These are phyloP conservation scores for Rhinolophus ferrumequinum DNA, from an alignment of 2,113 vertebrate genomes.

Conservation along the genomic window DNA sequence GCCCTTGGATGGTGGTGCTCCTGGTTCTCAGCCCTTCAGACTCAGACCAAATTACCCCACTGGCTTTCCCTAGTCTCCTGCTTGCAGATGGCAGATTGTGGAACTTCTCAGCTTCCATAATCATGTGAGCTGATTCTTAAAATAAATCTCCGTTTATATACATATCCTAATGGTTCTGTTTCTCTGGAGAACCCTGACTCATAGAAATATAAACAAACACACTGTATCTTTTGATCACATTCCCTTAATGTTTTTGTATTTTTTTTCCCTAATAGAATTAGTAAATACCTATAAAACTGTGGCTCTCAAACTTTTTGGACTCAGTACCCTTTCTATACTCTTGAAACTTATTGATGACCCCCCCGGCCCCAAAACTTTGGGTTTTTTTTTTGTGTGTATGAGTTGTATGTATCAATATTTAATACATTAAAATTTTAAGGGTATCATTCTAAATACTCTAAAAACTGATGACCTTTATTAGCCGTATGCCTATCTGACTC, in stretches of 20 bases:
- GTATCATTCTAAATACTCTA: not conserved
- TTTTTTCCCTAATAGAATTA: constrained; percentile 5
- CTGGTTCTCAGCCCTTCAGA: not conserved
- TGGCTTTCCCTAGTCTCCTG: not conserved
- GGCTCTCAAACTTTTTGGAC: not conserved
- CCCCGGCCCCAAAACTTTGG: not conserved
- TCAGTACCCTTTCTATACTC: not conserved
- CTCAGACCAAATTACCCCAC: not conserved
- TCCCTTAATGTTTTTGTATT: not conserved
- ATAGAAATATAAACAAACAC: not conserved
- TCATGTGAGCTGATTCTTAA: not conserved
- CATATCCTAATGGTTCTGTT: not conserved
- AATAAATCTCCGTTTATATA: not conserved
- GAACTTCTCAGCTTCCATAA: not conserved
- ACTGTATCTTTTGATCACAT: not conserved
- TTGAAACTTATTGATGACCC: not conserved
- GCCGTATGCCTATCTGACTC: not conserved
- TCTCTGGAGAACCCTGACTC: not conserved
- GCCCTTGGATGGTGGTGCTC: not conserved
- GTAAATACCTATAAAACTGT: not conserved
- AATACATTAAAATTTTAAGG: not conserved
- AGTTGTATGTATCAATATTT: not conserved
- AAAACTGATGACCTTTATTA: not conserved
- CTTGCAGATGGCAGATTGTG: too few species aligned
- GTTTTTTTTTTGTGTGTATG: not conserved